Evolutionary conservation across 1,140 invertebrate genomes (phyloP).

Genomic region (Panagrolaimus sp.): DNA sequence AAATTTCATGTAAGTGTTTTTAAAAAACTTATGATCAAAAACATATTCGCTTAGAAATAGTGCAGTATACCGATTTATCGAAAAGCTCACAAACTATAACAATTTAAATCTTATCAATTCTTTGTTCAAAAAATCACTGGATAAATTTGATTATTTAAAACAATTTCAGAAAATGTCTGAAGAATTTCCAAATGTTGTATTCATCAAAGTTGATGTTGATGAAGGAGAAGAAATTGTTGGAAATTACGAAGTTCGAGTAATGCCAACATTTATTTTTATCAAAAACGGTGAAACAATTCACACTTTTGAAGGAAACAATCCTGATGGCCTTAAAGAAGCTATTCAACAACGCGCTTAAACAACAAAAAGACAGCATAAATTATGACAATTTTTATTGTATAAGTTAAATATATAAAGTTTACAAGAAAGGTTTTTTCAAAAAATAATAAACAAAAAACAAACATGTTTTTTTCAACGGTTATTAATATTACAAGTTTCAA

Average conservation of each 20-base stretch:
- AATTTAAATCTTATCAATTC: too few species aligned
- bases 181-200: slow-evolving; percentile 40
- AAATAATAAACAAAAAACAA: not conserved
- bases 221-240: slow-evolving; percentile 46
- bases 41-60: too few species aligned
- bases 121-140: too few species aligned
- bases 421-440: too few species aligned
- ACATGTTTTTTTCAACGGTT: not conserved
- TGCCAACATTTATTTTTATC: slow-evolving; percentile 54
- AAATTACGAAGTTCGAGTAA: slow-evolving; percentile 54
- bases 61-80: too few species aligned
- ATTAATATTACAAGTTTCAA: not conserved
- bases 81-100: too few species aligned
- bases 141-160: not conserved
- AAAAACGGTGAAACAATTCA: slow-evolving; percentile 46
- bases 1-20: slow-evolving; percentile 61
- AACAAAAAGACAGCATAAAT: too few species aligned
- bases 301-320: slow-evolving; percentile 40
- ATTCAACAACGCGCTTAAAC: not conserved
- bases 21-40: too few species aligned
- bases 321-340: slow-evolving; percentile 28
- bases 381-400: too few species aligned
- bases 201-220: slow-evolving; percentile 50
- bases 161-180: slow-evolving; percentile 43
- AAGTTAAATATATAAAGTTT: too few species aligned